Conservation (phyloP, 2,797 vertebrate species). For the Galagoides demidoff region DNA sequence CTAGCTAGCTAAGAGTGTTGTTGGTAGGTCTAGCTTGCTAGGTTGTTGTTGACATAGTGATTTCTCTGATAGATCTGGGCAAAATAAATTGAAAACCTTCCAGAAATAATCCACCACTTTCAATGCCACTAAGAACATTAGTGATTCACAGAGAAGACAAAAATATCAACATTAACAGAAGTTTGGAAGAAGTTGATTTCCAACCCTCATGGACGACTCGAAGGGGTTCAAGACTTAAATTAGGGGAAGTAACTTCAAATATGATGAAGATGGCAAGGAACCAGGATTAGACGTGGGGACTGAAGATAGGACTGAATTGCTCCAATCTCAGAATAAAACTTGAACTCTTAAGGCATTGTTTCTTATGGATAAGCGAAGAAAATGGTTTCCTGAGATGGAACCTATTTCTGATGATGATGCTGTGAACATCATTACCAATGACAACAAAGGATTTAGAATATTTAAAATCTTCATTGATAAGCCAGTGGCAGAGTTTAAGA, state of each 20-base stretch:
- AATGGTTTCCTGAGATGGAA: not conserved
- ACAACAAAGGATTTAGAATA: not conserved
- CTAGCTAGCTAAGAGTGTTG: not conserved
- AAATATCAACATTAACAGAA: not conserved
- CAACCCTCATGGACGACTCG: not conserved
- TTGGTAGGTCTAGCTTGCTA: not conserved
- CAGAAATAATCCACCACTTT: not conserved
- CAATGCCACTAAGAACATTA: not conserved
- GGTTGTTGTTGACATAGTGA: not conserved
- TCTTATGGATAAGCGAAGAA: not conserved
- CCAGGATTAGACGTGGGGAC: not conserved
- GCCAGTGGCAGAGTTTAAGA: too few relatives aligned
- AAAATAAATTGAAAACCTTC: not conserved
- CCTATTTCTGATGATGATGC: not conserved
- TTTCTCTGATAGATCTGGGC: not conserved
- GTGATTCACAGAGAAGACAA: not conserved
- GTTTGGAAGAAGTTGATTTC: not conserved
- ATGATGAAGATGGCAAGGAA: not conserved
- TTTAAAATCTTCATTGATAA: not conserved
- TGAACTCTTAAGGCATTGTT: not conserved
- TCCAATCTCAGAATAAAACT: not conserved
- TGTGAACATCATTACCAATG: not conserved
- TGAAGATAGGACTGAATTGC: not conserved
- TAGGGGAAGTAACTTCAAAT: not conserved
- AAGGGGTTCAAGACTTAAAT: not conserved